These are phyloP conservation scores for Agrochola lychnidis DNA, from an alignment of 2,888 invertebrate genomes.

Conservation along the genomic window DNA sequence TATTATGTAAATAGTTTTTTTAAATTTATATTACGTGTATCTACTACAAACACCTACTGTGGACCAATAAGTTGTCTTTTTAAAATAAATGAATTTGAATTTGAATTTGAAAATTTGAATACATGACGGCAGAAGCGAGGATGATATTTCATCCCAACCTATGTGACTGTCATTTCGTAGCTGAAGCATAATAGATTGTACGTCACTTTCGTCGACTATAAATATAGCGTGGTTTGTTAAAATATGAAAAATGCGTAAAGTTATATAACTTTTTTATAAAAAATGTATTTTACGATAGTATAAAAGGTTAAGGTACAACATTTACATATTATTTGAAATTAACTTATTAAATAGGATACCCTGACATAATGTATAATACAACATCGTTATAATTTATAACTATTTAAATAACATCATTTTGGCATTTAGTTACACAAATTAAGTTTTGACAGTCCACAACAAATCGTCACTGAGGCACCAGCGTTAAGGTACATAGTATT, in stretches of 20 bases:
- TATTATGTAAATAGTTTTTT: too few species aligned
- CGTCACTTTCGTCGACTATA: too few species aligned
- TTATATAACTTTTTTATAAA: conserved; percentile 4
- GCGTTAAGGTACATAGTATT: conserved; percentile 23
- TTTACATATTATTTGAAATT: conserved; percentile 31
- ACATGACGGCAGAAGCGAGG: too few species aligned
- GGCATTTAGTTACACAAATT: conserved; percentile 30
- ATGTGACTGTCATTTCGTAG: too few species aligned
- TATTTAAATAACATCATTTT: conserved; percentile 51
- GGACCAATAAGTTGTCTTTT: too few species aligned
- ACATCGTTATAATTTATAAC: conserved; percentile 29
- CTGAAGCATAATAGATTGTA: too few species aligned
- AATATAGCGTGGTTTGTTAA: background rate
- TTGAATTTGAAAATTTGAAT: too few species aligned
- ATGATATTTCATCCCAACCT: too few species aligned
- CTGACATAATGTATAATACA: conserved; percentile 38
- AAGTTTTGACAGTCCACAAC: conserved; percentile 11
- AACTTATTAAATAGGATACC: conserved; percentile 47
- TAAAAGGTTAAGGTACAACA: conserved; percentile 33
- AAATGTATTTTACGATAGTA: conserved; percentile 39
- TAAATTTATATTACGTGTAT: too few species aligned
- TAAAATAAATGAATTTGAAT: too few species aligned
- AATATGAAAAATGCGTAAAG: conserved; percentile 13
- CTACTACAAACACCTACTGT: too few species aligned
- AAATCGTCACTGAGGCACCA: conserved; percentile 11